These are phyloP conservation scores for Agrochola lychnidis DNA, from an alignment of 2,888 invertebrate species.

Conservation along the genomic window DNA sequence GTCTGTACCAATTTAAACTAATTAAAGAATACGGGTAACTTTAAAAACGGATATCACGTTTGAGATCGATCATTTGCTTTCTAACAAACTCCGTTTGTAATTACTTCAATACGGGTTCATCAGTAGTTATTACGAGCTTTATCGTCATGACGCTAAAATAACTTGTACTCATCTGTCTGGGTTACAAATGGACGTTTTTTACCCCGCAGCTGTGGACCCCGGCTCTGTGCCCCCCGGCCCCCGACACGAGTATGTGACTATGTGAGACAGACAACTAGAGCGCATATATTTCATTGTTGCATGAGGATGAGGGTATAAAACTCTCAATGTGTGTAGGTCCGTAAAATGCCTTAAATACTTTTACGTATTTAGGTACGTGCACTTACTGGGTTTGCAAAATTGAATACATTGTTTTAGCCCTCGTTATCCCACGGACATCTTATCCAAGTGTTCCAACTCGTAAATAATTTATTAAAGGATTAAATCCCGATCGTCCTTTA, in stretches of 20 bases:
- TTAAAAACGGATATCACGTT: background rate
- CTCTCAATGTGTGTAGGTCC: conserved; percentile 14
- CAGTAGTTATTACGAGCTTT: background rate
- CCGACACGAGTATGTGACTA: conserved; percentile 10
- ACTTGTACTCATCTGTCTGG: conserved; percentile 54
- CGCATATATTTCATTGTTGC: conserved; percentile 33
- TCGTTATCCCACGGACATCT: conserved; percentile 33
- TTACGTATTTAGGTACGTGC: background rate
- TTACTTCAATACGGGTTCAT: background rate
- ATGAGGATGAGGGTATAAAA: conserved; percentile 20
- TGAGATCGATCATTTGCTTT: background rate
- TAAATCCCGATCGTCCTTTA: conserved; percentile 21
- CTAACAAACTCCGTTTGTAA: background rate
- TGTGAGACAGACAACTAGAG: conserved; percentile 48
- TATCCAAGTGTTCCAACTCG: conserved; percentile 30
- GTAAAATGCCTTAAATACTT: conserved; percentile 11
- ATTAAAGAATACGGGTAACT: conserved; percentile 6
- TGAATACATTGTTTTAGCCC: conserved; percentile 28
- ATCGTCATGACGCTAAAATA: conserved; percentile 31
- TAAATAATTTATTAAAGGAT: conserved; percentile 36
- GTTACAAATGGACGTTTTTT: conserved; percentile 47
- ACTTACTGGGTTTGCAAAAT: conserved; percentile 27
- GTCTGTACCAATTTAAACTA: conserved; percentile 22
- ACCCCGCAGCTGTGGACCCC: conserved; percentile 37
- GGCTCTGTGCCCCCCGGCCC: conserved; percentile 13